Base-by-base conservation (phyloP, 2,113 vertebrate genomes). In the Chinchilla lanigera region DNA sequence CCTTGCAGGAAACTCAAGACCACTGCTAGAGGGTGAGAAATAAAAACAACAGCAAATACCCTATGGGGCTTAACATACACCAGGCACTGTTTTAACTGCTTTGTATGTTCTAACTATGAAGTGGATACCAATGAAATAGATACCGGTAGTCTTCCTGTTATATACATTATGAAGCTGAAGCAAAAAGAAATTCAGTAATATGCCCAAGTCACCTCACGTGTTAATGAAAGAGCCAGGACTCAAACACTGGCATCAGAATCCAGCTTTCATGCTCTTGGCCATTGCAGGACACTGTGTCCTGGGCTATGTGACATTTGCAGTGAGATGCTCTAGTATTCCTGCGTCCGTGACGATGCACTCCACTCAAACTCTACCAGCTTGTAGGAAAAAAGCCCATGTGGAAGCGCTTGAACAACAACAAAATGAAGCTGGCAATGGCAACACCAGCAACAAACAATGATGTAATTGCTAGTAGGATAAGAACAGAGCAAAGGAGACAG, bases 271-370 rank as follows among this genome's bases (percentile, higher is more conserved):
- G 6, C 3, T 58, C 41, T 35, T 16, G 54, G 7, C 35, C 2
- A 13, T 41, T 1, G 14, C 1, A 0, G 54, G 50, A 22, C 9
- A 69, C 26, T 52, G n/a, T n/a, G 20, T 30, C 44, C 38, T 61
- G 12, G 63, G 22, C 26, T 24, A 5, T 17, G 7, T 24, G 17
- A 58, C 24, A 54, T 12, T 44, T 86, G 24, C 24, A 56, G n/a
- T 33, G 58, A 33, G 26, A 19, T 13, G 35, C 17, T 44, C 33
- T 17, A 3, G 22, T 19, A 30, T 10, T 8, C 6, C 58, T 58
- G 82, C 12, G 20, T 28, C 60, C 5, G 26, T 0, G 7, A 56
- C 7, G 28, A 47, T 0, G 3, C 5, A 7, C 7, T 4, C 60
- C 60, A 14, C 0, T 41, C 44, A 61, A 16, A 61, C 22, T 47